Conservation (phyloP, 2,888 invertebrate genomes). For the Drosophila buzzatii region DNA sequence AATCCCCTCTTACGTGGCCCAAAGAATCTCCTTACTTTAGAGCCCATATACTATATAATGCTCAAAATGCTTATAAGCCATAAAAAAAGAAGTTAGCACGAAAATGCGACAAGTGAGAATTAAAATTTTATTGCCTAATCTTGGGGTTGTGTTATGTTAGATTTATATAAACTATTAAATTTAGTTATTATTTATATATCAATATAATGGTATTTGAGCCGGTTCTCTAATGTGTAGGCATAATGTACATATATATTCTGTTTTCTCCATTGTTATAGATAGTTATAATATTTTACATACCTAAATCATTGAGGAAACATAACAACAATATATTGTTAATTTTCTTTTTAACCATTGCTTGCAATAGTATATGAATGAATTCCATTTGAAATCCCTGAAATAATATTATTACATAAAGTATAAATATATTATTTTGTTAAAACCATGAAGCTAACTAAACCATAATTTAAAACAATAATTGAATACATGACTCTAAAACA, state of each 20-base stretch:
- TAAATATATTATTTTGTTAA: neutral
- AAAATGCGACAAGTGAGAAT: conserved; percentile 1
- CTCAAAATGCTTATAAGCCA: conserved; percentile 5
- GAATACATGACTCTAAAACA: no score
- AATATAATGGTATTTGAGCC: neutral
- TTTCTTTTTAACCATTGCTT: neutral
- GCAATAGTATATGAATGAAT: neutral
- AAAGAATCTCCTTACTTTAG: neutral
- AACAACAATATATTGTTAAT: neutral
- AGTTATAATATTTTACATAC: neutral
- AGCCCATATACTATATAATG: conserved; percentile 4
- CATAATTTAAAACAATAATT: no score
- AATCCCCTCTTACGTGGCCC: neutral
- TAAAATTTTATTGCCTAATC: conserved; percentile 4
- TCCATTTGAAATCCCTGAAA: neutral
- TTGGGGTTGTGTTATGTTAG: neutral
- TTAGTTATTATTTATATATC: neutral
- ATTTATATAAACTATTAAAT: neutral
- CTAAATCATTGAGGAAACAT: conserved; percentile 12
- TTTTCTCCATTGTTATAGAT: neutral
- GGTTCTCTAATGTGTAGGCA: neutral
- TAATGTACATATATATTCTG: no score
- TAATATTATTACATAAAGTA: neutral
- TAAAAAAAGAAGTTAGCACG: neutral
- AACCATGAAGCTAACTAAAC: no score